A percentile compares a stretch with the other conserved stretches of the same genome.
Conservation (phyloP, 2,113 vertebrate species). For the Rhabdomys dilectus region DNA sequence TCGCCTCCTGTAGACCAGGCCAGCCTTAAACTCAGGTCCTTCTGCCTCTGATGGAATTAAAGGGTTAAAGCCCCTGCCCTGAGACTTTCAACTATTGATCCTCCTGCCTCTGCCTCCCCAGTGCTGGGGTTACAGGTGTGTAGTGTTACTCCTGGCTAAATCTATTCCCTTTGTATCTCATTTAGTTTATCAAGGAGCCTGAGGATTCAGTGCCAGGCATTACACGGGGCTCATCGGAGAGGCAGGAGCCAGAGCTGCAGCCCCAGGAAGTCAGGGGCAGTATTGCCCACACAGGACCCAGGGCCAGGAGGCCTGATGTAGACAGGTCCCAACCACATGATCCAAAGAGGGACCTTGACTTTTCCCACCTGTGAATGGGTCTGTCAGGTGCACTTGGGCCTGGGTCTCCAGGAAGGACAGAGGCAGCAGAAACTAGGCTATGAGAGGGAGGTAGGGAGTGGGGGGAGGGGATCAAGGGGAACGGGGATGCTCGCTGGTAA, state of each 20-base stretch:
- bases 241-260: background rate
- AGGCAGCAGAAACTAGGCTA: slow-evolving; percentile 16
- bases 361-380: background rate
- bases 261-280: background rate
- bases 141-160: too few species aligned
- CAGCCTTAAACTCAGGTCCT: background rate
- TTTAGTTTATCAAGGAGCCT: background rate
- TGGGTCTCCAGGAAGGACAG: slow-evolving; percentile 20
- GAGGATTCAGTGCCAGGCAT: background rate
- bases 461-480: background rate
- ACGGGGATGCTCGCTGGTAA: slow-evolving; percentile 75
- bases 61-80: background rate
- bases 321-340: background rate
- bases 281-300: background rate
- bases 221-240: background rate
- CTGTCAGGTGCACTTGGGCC: background rate
- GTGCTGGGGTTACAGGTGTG: background rate
- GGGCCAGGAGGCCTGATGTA: background rate
- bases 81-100: background rate
- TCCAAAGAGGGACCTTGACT: background rate
- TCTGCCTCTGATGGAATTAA: background rate
- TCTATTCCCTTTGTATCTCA: background rate
- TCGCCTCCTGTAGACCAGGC: background rate
- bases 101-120: background rate
- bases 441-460: background rate